Evolutionary conservation across 2,113 vertebrate species (phyloP).

Genomic region (Corydoras sp.): DNA sequence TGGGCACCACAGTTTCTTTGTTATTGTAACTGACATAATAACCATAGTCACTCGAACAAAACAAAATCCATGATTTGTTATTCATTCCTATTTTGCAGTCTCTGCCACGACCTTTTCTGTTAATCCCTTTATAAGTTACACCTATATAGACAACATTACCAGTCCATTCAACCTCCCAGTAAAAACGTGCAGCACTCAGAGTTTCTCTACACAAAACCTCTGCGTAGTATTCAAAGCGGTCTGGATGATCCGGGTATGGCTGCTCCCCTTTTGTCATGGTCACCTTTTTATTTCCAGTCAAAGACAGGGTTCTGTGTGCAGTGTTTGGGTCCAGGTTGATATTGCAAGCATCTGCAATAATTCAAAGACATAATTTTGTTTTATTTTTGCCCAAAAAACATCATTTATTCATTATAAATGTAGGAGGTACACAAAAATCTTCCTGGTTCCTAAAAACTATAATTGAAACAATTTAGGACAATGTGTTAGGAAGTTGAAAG

Average conservation of each 20-base stretch:
- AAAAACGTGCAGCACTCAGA: slow-evolving; percentile 35
- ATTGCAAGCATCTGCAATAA: slow-evolving; percentile 48
- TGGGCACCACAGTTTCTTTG: fast-evolving
- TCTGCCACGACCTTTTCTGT: neutral
- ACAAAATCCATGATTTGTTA: slow-evolving; percentile 47
- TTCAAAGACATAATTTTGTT: too few species aligned
- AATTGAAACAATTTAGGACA: too few species aligned
- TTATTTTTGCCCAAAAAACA: too few species aligned
- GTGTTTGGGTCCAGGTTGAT: slow-evolving; percentile 38
- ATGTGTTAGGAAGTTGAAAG: too few species aligned
- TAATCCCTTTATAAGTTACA: slow-evolving; percentile 43
- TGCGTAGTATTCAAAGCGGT: slow-evolving; percentile 32
- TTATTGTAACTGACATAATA: slow-evolving; percentile 19
- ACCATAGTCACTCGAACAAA: slow-evolving; percentile 23
- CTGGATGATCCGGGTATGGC: slow-evolving; percentile 9
- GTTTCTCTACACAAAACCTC: slow-evolving; percentile 45
- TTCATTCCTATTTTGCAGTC: slow-evolving; percentile 38
- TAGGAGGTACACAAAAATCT: too few species aligned
- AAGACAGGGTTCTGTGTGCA: slow-evolving; percentile 25
- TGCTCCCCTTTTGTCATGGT: slow-evolving; percentile 31
- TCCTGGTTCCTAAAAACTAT: too few species aligned
- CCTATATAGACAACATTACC: slow-evolving; percentile 34
- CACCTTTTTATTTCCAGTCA: slow-evolving; percentile 46
- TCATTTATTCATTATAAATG: too few species aligned
- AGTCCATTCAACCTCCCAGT: slow-evolving; percentile 48